A percentile compares a stretch with the other conserved stretches of the same genome.
These are phyloP conservation scores for Gallinago stenura DNA, from an alignment of 2,797 vertebrate genomes.

Conservation along the genomic window DNA sequence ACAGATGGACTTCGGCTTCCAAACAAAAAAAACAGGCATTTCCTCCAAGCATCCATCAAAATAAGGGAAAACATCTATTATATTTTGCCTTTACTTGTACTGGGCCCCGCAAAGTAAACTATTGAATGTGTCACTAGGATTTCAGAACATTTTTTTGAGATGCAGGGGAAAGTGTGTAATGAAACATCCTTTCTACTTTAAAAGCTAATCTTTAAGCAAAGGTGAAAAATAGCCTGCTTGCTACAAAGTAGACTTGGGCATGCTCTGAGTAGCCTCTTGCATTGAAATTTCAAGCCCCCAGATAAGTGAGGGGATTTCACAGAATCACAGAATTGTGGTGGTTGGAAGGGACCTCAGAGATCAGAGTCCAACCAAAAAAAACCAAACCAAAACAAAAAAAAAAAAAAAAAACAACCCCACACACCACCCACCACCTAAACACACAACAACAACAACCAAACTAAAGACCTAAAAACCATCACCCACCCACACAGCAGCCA, in stretches of 20 bases:
- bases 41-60: neutral
- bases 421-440: too few relatives aligned
- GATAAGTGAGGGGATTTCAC: neutral
- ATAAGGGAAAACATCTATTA: neutral
- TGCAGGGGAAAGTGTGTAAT: accelerated
- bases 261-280: neutral
- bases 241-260: neutral
- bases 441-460: too few relatives aligned
- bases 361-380: too few relatives aligned
- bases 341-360: too few relatives aligned
- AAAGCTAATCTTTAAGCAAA: neutral
- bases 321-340: too few relatives aligned
- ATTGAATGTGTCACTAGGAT: neutral
- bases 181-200: neutral
- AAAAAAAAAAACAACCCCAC: too few relatives aligned
- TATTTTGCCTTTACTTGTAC: neutral
- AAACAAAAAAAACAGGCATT: neutral
- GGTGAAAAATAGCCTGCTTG: neutral
- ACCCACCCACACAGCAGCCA: neutral
- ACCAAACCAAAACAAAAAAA: too few relatives aligned
- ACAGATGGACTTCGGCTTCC: neutral
- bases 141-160: neutral
- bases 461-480: too few relatives aligned
- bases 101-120: neutral
- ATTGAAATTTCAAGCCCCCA: neutral